Conservation (phyloP, 2,888 invertebrate species). For the Melanchra persicariae region DNA sequence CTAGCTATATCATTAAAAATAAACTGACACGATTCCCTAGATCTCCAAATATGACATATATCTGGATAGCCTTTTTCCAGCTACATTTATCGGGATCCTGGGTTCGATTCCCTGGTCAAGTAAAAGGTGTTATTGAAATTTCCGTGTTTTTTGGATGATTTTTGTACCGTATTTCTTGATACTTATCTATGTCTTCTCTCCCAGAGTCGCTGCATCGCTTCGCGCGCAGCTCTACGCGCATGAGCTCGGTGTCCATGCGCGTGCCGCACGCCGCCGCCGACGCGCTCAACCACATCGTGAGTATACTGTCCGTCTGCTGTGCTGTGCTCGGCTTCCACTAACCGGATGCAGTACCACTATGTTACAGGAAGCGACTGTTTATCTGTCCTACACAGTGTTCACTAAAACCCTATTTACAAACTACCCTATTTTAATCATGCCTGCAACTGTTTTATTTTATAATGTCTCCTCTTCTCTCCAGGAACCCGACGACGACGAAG, state of each 20-base stretch:
- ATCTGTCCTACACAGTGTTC: neutral
- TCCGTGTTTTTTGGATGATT: too few relatives aligned
- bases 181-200: constrained; percentile 3
- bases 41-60: too few relatives aligned
- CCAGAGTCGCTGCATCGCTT: constrained; percentile 64
- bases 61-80: too few relatives aligned
- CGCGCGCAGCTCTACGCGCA: constrained; percentile 74
- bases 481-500: constrained; percentile 59
- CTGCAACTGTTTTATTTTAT: neutral
- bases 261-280: constrained; percentile 63
- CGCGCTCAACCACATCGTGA: constrained; percentile 49
- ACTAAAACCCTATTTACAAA: too few relatives aligned
- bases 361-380: too few relatives aligned
- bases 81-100: too few relatives aligned
- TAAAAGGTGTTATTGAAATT: too few relatives aligned
- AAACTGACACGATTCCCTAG: too few relatives aligned
- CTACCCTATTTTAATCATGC: neutral
- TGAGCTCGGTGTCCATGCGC: constrained; percentile 69
- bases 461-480: constrained; percentile 1
- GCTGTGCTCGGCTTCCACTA: too few relatives aligned
- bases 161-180: neutral
- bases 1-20: too few relatives aligned
- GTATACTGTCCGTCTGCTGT: constrained; percentile 1
- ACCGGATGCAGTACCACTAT: too few relatives aligned
- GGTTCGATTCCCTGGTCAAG: too few relatives aligned